Percentiles rank a stretch among this genome's conserved stretches.
Conservation (phyloP, 2,888 invertebrate species). For the Lamproptera curius region DNA sequence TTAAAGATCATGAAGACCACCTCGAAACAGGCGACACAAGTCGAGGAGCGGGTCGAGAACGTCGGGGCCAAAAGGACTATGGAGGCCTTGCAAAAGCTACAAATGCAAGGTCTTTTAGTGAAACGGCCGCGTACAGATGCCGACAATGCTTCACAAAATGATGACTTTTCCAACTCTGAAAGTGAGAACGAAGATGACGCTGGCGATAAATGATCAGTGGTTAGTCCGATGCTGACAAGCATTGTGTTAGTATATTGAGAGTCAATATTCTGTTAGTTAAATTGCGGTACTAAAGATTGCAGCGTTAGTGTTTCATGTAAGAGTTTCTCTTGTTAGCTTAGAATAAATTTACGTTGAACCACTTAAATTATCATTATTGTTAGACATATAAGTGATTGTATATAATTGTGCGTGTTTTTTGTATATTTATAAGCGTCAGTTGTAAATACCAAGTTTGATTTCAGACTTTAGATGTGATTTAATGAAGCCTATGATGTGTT, state of each 20-base stretch:
- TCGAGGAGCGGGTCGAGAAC: conserved; percentile 52
- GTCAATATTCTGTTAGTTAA: background rate
- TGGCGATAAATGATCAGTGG: conserved; percentile 20
- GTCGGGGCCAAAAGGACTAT: conserved; percentile 50
- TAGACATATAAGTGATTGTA: conserved; percentile 1
- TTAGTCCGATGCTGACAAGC: background rate
- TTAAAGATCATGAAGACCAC: conserved; percentile 54
- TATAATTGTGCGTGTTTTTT: background rate
- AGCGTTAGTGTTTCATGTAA: background rate
- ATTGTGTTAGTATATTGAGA: conserved; percentile 2
- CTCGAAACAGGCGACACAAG: conserved; percentile 46
- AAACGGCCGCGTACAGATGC: conserved; percentile 60
- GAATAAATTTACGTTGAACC: background rate
- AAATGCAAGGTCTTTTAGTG: conserved; percentile 62
- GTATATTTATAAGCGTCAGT: conserved; percentile 6
- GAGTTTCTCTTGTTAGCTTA: background rate
- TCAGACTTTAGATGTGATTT: background rate
- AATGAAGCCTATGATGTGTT: conserved; percentile 6
- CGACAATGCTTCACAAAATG: conserved; percentile 30
- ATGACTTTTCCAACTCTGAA: conserved; percentile 40
- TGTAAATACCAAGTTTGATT: conserved; percentile 13
- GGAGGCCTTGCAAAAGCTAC: conserved; percentile 65
- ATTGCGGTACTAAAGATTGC: conserved; percentile 2
- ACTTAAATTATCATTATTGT: conserved; percentile 15
- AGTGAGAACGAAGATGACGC: conserved; percentile 39